Evolutionary conservation across 2,113 vertebrate genomes (phyloP), one percentile per base, ranked within the genome.

Genomic region (Scortum barcoo): DNA sequence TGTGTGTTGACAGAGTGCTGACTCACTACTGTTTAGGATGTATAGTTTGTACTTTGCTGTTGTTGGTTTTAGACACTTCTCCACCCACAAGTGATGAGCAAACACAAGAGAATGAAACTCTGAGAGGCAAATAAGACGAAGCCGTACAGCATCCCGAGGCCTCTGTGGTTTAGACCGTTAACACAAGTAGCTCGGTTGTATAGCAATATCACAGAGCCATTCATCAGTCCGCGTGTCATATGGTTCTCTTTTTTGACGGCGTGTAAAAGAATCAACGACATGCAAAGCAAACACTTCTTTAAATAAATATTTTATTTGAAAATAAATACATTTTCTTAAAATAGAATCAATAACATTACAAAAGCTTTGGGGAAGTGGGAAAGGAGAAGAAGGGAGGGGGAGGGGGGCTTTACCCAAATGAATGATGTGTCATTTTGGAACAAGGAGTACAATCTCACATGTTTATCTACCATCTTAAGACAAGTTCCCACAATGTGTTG

Each of bases 241-340:
- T 12, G 19, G 13, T 12, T 12, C 30, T 44, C n/a, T 66, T 26
- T 28, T 13, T 11, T 10, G 10, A 60, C 0, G 9, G 19, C 3
- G 5, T 2, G 19, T 12, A 50, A n/a, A 33, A 26, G 13, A 83
- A 63, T 48, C 13, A 88, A 19, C 33, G 54, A 78, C 16, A 22
- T 19, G 36, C 71, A 40, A 22, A 20, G 46, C 14, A 63, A 72
- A 33, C 26, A 53, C 26, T 70, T 94, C 91, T 94, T 95, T 94
- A 95, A 96, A 95, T 96, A 96, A 96, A 96, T 95, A 96, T 94
- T 95, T 95, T 96, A 95, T 95, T 95, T 94, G 91, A 95, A 96
- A 96, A 95, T 96, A 95, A 95, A 96, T 95, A 96, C 94, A 95
- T 95, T 95, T 95, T 94, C 92, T 95, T 93, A 93, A 95, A 94